Conservation (phyloP, 2,113 vertebrate species). For the Phalacrocorax pelagicus region DNA sequence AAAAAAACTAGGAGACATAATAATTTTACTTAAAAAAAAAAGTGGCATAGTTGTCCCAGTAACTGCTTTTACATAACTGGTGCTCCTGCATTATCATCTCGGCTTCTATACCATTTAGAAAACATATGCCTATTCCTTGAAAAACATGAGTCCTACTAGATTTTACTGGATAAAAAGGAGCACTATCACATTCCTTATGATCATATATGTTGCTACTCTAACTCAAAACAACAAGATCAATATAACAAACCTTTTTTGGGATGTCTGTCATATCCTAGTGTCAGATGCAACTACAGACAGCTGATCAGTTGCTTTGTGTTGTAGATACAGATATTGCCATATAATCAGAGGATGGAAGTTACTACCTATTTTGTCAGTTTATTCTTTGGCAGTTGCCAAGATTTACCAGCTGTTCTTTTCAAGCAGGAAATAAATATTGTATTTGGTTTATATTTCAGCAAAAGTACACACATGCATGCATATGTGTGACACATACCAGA, state of each 20-base stretch:
- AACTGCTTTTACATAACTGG: not conserved
- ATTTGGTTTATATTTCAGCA: not conserved
- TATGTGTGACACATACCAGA: not conserved
- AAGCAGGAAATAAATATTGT: not conserved
- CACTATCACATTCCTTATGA: not conserved
- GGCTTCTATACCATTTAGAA: not conserved
- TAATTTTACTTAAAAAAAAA: not conserved
- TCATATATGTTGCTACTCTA: not conserved
- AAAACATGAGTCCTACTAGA: not conserved
- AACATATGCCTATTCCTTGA: not conserved
- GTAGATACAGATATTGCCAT: not conserved
- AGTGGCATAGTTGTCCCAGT: not conserved
- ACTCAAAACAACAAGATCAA: not conserved
- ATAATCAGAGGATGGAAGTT: not conserved
- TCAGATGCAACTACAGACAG: not conserved
- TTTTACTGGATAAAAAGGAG: not conserved
- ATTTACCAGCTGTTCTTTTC: constrained; percentile 21
- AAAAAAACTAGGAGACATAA: not conserved
- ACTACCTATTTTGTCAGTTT: not conserved
- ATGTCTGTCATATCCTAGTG: not conserved
- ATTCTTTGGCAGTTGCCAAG: not conserved
- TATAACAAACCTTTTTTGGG: not conserved
- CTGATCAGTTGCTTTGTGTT: not conserved
- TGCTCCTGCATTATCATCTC: not conserved
- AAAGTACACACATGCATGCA: not conserved